These are phyloP conservation scores for Hystrix cristata DNA, from an alignment of 2,113 vertebrate genomes.

Conservation along the genomic window DNA sequence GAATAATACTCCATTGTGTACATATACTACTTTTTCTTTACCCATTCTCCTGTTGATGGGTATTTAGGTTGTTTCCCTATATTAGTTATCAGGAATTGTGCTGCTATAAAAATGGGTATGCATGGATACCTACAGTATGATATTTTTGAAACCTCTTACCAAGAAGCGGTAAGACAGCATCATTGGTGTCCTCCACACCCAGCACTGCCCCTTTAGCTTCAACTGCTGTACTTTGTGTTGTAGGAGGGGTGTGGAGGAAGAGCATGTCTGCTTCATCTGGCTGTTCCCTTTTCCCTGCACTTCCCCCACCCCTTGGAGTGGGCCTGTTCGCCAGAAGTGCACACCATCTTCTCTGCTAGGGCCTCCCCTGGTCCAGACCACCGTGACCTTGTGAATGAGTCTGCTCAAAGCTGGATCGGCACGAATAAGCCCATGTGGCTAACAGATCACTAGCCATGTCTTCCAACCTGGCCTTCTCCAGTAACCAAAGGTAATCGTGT, in stretches of 20 bases:
- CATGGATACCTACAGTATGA: neutral
- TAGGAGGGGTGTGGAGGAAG: too few species aligned
- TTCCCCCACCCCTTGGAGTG: too few species aligned
- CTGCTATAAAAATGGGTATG: neutral
- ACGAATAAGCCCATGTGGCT: neutral
- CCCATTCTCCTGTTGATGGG: neutral
- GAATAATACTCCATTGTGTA: neutral
- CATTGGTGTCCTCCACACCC: fast-evolving
- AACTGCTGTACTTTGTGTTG: neutral
- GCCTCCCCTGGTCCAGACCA: neutral
- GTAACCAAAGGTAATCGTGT: neutral
- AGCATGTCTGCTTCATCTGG: fast-evolving
- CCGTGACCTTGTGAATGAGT: neutral
- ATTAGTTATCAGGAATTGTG: neutral
- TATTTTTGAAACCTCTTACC: neutral
- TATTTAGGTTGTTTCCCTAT: neutral
- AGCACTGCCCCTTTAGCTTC: neutral
- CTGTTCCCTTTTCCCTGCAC: fast-evolving
- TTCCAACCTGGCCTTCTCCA: neutral
- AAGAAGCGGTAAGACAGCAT: too few species aligned
- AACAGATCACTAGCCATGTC: neutral
- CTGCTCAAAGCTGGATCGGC: neutral
- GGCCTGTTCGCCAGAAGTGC: neutral
- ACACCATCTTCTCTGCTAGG: fast-evolving
- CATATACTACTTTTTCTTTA: neutral